Base-by-base conservation (phyloP, 2,888 invertebrate genomes). In the Drosophila emarginata region DNA sequence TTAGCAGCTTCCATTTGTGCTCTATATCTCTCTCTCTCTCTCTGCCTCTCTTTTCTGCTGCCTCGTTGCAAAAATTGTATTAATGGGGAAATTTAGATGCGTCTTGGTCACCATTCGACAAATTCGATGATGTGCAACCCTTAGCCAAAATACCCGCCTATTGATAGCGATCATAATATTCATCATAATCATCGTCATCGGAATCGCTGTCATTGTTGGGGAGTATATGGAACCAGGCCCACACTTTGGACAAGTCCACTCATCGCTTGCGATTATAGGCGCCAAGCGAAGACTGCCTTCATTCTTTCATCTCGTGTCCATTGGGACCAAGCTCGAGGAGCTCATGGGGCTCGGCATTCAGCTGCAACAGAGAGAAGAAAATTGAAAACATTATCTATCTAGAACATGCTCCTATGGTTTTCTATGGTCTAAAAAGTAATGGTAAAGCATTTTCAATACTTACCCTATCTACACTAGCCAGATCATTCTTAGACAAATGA, bases 401-500 rank as follows among this genome's bases (percentile, higher is more conserved):
- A n/a, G n/a, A n/a, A n/a, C n/a, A n/a, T n/a, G n/a, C n/a, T n/a
- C n/a, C n/a, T n/a, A n/a, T n/a, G n/a, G n/a, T n/a, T n/a, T n/a
- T n/a, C n/a, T n/a, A n/a, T n/a, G 23, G 4, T 23, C 23, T 23
- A 23, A 23, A 23, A n/a, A n/a, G n/a, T n/a, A n/a, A n/a, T n/a
- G n/a, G n/a, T n/a, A 0, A 28, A 28, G 28, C 28, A 28, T 28
- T 4, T 9, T 4, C 32, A 9, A 32, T 7, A 64, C 84, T 92
- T 90, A 93, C 87, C 92, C 92, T 88, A 89, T 92, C 91, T 6
- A 91, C 89, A 51, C 90, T 80, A 64, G 92, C 92, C 67, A 96
- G 92, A 88, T 97, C 97, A 11, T 94, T 94, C 88, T 94, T 94
- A 67, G 97, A 97, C 74, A 98, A 93, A 79, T 96, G 94, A 87